Percentiles rank a stretch among this genome's conserved stretches.
Evolutionary conservation across 2,888 invertebrate genomes (phyloP).

Genomic region (Diloba caeruleocephala): DNA sequence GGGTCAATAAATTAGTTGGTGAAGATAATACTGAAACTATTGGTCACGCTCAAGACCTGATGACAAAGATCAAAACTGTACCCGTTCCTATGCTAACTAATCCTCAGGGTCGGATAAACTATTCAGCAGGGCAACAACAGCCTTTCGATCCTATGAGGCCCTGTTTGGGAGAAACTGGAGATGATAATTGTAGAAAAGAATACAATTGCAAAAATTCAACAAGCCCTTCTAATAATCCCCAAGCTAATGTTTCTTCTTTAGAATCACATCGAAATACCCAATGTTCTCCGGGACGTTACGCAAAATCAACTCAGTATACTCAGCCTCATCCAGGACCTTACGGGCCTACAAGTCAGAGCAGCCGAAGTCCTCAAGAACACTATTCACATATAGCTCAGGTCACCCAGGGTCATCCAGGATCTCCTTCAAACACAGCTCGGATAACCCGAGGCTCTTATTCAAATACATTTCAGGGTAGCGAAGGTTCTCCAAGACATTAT

Average conservation of each 20-base stretch:
- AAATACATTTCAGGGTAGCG: not conserved
- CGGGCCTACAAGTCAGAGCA: not conserved
- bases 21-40: constrained; percentile 64
- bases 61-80: constrained; percentile 66
- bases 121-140: not conserved
- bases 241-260: no score
- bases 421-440: not conserved
- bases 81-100: constrained; percentile 59
- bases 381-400: not conserved
- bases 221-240: no score
- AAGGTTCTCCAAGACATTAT: not conserved
- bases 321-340: not conserved
- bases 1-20: constrained; percentile 71
- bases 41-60: constrained; percentile 64
- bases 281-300: not conserved
- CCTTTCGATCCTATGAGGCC: constrained; percentile 11
- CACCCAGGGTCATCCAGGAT: not conserved
- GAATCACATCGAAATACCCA: not conserved
- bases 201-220: no score
- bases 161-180: constrained; percentile 5
- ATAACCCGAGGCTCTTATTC: not conserved
- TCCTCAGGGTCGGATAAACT: constrained; percentile 1
- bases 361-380: no score
- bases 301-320: not conserved
- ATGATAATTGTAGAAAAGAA: constrained; percentile 4